Conservation (phyloP, 2,113 vertebrate genomes). For the Tricholaema leucomelas region DNA sequence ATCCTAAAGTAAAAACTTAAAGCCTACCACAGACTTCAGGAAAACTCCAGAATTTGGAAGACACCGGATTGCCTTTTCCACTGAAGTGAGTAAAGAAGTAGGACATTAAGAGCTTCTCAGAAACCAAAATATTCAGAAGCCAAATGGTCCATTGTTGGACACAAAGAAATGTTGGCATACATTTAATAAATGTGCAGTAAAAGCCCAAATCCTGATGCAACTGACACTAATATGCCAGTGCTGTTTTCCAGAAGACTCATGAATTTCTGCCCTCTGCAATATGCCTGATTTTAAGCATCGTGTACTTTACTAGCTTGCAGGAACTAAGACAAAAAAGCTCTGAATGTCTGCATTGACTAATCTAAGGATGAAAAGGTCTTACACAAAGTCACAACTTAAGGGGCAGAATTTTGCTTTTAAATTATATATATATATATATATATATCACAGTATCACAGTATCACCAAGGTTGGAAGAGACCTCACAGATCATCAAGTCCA, state of each 20-base stretch:
- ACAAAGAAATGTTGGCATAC: background rate
- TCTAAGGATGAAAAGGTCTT: background rate
- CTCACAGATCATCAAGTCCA: no score
- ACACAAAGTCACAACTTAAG: background rate
- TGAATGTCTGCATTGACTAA: background rate
- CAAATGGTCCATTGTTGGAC: background rate
- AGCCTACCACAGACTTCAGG: background rate
- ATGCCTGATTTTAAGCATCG: background rate
- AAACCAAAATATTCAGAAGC: background rate
- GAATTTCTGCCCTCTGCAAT: background rate
- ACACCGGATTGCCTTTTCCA: background rate
- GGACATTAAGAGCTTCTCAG: background rate
- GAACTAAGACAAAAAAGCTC: background rate
- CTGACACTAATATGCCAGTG: background rate
- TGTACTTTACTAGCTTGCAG: background rate
- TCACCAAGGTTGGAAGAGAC: no score
- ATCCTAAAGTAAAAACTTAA: background rate
- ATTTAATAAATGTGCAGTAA: background rate
- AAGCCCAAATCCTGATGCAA: background rate
- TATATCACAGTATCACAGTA: no score
- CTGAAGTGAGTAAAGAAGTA: background rate
- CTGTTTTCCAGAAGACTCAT: background rate
- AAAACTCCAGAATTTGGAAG: background rate
- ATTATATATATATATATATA: background rate
- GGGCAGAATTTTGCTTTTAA: background rate